Evolutionary conservation across 1,140 invertebrate species (phyloP), one percentile per base, ranked within the genome.

Genomic region (Solen grandis): DNA sequence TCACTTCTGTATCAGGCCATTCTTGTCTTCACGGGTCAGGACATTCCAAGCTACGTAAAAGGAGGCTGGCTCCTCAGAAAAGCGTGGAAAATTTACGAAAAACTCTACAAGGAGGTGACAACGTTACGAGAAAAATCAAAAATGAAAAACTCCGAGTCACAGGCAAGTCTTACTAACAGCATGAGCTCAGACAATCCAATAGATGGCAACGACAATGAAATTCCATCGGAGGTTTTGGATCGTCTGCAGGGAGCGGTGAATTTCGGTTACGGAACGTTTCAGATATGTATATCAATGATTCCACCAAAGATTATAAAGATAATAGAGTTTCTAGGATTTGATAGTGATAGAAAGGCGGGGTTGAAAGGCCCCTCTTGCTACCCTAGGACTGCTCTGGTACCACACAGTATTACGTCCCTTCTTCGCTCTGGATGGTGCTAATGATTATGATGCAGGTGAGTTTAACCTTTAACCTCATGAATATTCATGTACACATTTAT

Each of bases 71-170:
- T 94, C 77, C 90, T 96, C 57, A 90, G 95, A 14, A 95, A 95
- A 90, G 95, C 95, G 0, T 96, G 95, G 95, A 95, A 95, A 86
- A 93, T 95, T 76, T 96, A 96, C 88, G 95, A 95, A 73, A 94
- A 94, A 86, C 93, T 94, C 13, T 95, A 95, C 83, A 93, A 93
- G 63, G 94, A 95, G 82, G 93, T 95, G 55, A 88, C 93, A 1
- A 88, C 92, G 29, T 79, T 95, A 0, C 94, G 95, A 82, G 87
- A 91, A 41, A 91, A 84, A 73, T 57, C 73, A 29, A 82, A 82
- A 54, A 62, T 88, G 5, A 84, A 84, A 60, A 73, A 87, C 29
- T 86, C 80, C 25, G 31, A 68, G 41, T 84, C 85, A 27, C 57
- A 83, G 63, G 50, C 68, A 25, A 85, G 73, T 72, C 66, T 82